phyloP scores from a whole-genome alignment of 1,140 invertebrate species.

The Diorhabda elongata region DNA sequence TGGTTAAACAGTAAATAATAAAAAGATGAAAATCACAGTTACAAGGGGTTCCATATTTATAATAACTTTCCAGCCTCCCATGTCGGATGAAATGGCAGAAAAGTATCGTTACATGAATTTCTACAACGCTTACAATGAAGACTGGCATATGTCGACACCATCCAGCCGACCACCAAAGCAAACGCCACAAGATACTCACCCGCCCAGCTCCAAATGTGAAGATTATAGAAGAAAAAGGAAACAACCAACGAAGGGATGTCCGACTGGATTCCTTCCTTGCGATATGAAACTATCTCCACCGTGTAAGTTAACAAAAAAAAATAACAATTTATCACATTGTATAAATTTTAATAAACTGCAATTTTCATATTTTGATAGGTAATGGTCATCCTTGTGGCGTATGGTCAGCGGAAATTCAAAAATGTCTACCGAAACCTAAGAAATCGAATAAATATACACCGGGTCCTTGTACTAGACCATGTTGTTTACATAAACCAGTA shows the following conservation, averaged over 20 bases:
- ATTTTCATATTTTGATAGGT: background rate
- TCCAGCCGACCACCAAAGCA: background rate
- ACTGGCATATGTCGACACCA: background rate
- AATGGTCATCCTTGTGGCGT: background rate
- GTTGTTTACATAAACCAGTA: background rate
- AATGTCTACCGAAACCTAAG: background rate
- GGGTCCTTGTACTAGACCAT: background rate
- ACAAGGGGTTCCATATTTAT: background rate
- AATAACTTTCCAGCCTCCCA: no score
- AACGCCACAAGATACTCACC: background rate
- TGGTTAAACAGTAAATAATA: background rate
- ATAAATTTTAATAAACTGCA: no score
- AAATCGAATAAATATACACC: background rate
- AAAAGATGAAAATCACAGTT: background rate
- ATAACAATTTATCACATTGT: background rate
- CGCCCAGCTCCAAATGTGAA: background rate
- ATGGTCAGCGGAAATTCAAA: background rate
- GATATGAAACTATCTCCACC: background rate
- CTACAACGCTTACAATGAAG: background rate
- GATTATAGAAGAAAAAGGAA: background rate
- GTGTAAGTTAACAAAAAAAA: background rate
- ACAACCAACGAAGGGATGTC: background rate
- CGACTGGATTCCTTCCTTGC: background rate
- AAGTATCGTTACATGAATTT: background rate
- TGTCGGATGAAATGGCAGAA: background rate